Base-by-base conservation (phyloP, 2,797 vertebrate species). In the Acipenser oxyrinchus region DNA sequence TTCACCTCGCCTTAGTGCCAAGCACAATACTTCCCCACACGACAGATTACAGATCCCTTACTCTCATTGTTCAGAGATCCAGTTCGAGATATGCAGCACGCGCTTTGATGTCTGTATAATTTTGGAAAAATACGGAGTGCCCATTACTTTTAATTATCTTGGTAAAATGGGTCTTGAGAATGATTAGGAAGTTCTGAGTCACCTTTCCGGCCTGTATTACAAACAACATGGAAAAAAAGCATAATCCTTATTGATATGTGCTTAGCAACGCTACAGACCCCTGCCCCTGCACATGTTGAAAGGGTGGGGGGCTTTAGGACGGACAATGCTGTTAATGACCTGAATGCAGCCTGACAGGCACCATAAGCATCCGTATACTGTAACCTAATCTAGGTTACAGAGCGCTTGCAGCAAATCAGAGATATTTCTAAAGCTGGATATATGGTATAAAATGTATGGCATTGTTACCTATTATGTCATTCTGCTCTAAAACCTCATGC, bases 181-280 rank as follows among this genome's bases (percentile, higher is more conserved):
- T 11, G 64, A 51, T 48, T 74, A 72, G 77, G 75, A 77, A 83
- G 73, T 74, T 70, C 58, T 78, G 78, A 83, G 72, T 84, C 69
- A 15, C 15, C 52, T 62, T 63, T 62, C 70, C 82, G 81, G 81
- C 68, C 76, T 58, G 83, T 76, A 53, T 67, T 81, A 74, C 75
- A 76, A 15, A 65, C 66, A 62, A 67, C 8, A 10, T 11, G 69
- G 72, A 78, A 49, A 66, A n/a, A 58, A n/a, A n/a, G 7, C 64
- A 63, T 1, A 11, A n/a, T 13, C 15, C 55, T 58, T 11, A 58
- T 11, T n/a, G 55, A 58, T 37, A 37, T 37, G 37, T 37, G 37
- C 55, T 12, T 7, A 58, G 55, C 55, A 58, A n/a, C 6, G 7
- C 55, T 6, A 58, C 7, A 58, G 11, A 58, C 55, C 55, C 15